Evolutionary conservation across 2,113 vertebrate species (phyloP).

Genomic region (Apus apus): DNA sequence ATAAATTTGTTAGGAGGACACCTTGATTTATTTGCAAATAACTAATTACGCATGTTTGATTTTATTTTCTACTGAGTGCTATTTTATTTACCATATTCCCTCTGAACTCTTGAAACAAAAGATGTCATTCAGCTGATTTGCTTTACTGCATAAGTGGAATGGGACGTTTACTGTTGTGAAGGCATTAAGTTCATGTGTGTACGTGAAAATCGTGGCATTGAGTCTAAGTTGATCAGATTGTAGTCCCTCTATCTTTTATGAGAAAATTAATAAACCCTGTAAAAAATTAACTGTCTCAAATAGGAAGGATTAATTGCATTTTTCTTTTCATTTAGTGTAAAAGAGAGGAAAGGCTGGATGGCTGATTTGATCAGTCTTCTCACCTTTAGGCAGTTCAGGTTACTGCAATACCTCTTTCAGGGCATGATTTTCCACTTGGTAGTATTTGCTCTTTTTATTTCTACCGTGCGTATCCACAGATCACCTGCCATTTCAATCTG

Average conservation of each 20-base stretch:
- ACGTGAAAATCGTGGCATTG: neutral
- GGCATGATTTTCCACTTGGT: neutral
- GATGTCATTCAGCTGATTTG: neutral
- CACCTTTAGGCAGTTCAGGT: neutral
- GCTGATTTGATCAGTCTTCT: neutral
- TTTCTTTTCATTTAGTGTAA: neutral
- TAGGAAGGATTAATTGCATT: neutral
- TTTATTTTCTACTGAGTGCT: neutral
- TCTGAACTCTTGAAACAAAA: neutral
- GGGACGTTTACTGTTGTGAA: neutral
- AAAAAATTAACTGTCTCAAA: neutral
- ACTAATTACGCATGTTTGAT: neutral
- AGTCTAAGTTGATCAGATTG: neutral
- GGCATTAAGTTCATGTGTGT: neutral
- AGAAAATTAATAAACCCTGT: neutral
- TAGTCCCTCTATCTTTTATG: neutral
- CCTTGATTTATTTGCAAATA: neutral
- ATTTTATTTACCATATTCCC: neutral
- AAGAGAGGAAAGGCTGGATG: neutral
- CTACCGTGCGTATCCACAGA: neutral
- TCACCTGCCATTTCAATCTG: neutral
- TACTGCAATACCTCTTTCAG: neutral
- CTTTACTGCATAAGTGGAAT: neutral
- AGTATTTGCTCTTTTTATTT: neutral
- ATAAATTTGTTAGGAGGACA: neutral